These are phyloP conservation scores for Ormyrus nitidulus DNA, from an alignment of 2,888 invertebrate species.

Conservation along the genomic window DNA sequence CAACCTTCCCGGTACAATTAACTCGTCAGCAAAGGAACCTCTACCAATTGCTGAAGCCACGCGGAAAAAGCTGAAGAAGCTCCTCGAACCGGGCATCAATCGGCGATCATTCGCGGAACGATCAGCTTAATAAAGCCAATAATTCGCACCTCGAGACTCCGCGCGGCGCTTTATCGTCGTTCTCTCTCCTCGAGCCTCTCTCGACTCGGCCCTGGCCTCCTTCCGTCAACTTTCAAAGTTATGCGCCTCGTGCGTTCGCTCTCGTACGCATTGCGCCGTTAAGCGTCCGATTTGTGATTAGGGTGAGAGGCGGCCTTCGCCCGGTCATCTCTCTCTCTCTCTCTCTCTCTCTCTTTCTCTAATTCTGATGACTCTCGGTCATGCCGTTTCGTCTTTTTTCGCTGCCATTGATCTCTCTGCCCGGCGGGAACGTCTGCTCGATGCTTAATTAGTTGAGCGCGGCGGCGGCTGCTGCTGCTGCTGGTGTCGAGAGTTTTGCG, in stretches of 20 bases:
- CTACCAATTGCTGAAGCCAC: no score
- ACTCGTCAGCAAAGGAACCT: no score
- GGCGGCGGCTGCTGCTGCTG: no score
- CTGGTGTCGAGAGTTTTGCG: no score
- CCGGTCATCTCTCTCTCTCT: neutral
- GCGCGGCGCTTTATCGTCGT: no score
- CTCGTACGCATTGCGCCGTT: slow-evolving; percentile 9
- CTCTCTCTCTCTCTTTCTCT: neutral
- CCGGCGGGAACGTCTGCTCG: neutral
- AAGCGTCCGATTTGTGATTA: slow-evolving; percentile 55
- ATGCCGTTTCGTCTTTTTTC: slow-evolving; percentile 25
- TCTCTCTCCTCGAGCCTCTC: neutral
- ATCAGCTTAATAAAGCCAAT: slow-evolving; percentile 25
- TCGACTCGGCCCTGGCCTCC: slow-evolving; percentile 63
- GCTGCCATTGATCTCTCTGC: slow-evolving; percentile 30
- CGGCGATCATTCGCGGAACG: no score
- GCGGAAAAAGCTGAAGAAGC: no score
- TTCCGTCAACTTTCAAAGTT: slow-evolving; percentile 64
- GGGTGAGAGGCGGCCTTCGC: slow-evolving; percentile 45
- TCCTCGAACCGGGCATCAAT: no score
- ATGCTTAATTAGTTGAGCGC: slow-evolving; percentile 8
- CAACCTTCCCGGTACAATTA: no score
- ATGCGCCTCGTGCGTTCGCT: slow-evolving; percentile 52
- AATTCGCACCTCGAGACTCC: slow-evolving; percentile 21
- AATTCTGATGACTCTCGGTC: neutral